phyloP scores from a whole-genome alignment of 1,140 invertebrate species.

The Arion vulgaris region DNA sequence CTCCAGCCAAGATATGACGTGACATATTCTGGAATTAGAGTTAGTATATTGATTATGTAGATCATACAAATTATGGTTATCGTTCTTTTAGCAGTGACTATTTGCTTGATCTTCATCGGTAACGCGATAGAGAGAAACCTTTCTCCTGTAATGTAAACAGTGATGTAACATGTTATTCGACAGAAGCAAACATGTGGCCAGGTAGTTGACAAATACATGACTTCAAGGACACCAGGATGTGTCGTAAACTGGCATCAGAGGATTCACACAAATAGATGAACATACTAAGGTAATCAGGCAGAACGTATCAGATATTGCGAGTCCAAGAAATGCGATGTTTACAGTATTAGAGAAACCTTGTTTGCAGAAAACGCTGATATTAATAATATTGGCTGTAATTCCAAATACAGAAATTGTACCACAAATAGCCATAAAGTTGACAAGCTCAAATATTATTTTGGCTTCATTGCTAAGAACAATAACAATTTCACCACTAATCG shows the following conservation, averaged over 20 bases:
- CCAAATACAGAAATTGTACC: background rate
- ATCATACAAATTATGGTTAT: background rate
- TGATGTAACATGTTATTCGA: slow-evolving; percentile 4
- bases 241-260: background rate
- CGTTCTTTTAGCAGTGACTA: background rate
- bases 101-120: slow-evolving; percentile 16
- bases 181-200: slow-evolving; percentile 23
- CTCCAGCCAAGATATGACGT: slow-evolving; percentile 1
- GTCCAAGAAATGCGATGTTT: slow-evolving; percentile 16
- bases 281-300: background rate
- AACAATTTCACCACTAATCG: no score
- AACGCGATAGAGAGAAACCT: slow-evolving; percentile 17
- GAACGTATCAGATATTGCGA: background rate
- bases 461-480: background rate
- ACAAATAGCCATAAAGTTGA: background rate
- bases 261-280: background rate
- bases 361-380: background rate
- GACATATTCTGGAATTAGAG: background rate
- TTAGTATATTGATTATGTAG: background rate
- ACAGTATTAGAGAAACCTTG: slow-evolving; percentile 7
- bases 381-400: background rate
- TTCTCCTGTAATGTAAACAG: slow-evolving; percentile 12
- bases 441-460: background rate
- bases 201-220: background rate
- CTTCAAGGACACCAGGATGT: background rate